These are phyloP conservation scores for Arion vulgaris DNA, from an alignment of 1,140 invertebrate genomes.

Conservation along the genomic window DNA sequence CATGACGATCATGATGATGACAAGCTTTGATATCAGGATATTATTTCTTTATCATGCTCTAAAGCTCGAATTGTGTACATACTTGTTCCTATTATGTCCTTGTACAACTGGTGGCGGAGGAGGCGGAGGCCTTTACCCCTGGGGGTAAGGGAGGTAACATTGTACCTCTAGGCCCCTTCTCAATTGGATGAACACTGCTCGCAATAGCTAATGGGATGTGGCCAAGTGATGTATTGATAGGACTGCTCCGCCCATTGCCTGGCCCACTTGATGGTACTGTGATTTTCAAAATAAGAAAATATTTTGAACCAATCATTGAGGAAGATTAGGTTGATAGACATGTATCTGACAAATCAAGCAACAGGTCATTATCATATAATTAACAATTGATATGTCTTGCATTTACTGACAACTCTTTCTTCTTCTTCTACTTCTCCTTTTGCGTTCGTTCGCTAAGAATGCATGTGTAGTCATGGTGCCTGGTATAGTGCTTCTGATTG, in stretches of 20 bases:
- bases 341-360: too few species aligned
- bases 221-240: constrained; percentile 8
- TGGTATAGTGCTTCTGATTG: too few species aligned
- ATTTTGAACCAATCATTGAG: neutral
- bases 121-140: constrained; percentile 82
- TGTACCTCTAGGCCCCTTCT: constrained; percentile 22
- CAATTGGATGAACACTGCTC: neutral
- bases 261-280: constrained; percentile 18
- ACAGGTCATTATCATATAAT: too few species aligned
- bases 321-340: too few species aligned
- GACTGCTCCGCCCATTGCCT: constrained; percentile 41
- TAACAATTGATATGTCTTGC: too few species aligned
- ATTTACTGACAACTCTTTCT: too few species aligned
- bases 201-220: neutral
- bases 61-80: neutral
- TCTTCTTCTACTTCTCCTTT: too few species aligned
- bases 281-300: constrained; percentile 32
- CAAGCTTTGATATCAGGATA: too few species aligned
- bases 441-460: too few species aligned
- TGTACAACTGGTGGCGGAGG: constrained; percentile 48
- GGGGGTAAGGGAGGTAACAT: constrained; percentile 76
- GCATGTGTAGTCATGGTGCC: too few species aligned
- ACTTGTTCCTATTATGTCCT: constrained; percentile 54
- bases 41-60: too few species aligned
- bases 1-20: too few species aligned